Evolutionary conservation across 2,888 invertebrate genomes (phyloP), one percentile per base, ranked within the genome.

Genomic region (Drosophila mimetica): DNA sequence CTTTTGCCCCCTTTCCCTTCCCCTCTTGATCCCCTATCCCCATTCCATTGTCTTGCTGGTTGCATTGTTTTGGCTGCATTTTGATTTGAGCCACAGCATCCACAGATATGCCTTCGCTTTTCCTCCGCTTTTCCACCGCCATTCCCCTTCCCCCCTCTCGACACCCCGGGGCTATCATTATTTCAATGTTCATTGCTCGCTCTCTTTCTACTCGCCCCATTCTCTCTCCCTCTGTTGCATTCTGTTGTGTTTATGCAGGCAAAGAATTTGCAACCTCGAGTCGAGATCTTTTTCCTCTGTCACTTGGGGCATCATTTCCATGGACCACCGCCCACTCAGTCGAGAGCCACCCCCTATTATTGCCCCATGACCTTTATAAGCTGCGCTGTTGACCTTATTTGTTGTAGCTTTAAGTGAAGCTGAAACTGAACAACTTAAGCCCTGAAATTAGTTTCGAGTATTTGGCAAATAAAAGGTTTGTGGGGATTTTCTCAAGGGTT

Each of bases 111-210:
- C 58, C 37, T 53, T 51, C 44, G 46, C 46, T 51, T 48, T 51
- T 50, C 54, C 34, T 41, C 52, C 25, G 36, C 57, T 20, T 41
- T 50, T 51, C 30, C 37, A 16, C 16, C 1, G 46, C 46, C 16
- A 18, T 30, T 30, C 30, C 30, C 30, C 53, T 47, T 9, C 14
- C 51, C 53, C 51, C 46, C 13, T 9, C 20, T 20, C 52, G 42
- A 60, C 79, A 73, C 72, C 73, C 85, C 60, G 87, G 82, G 85
- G 87, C 87, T 73, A 79, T 83, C 85, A 87, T 83, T 83, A 85
- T 78, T 86, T 86, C 80, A 82, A 69, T 71, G 71, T 36, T 61
- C 50, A 30, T 44, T 61, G 39, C 64, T 46, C 32, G 37, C 20
- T 66, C n/a, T 51, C 36, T n/a, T 22, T 54, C 20, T n/a, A 14